Evolutionary conservation across 2,113 vertebrate genomes (phyloP).

Genomic region (Stegastes partitus): DNA sequence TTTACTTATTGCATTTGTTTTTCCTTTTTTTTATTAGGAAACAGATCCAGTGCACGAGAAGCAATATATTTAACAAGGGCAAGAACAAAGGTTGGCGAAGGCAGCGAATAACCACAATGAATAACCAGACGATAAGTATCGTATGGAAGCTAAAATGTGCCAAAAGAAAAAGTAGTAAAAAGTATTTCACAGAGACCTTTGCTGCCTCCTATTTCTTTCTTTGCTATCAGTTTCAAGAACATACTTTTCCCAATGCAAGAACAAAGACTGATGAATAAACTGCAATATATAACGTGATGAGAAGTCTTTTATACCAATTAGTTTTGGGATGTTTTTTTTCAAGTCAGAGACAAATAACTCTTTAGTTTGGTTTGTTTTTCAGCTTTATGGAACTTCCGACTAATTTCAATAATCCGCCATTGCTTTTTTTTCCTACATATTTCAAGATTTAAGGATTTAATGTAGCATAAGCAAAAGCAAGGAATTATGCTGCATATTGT

Average conservation of each 20-base stretch:
- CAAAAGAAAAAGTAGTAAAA: not conserved
- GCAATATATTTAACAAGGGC: not conserved
- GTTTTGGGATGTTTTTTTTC: no score
- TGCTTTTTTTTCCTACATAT: no score
- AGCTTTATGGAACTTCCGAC: not conserved
- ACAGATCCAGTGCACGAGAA: not conserved
- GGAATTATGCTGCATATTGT: not conserved
- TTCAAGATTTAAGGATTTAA: no score
- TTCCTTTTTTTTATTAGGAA: not conserved
- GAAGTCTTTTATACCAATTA: no score
- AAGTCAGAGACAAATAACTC: no score
- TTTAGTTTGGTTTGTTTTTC: no score
- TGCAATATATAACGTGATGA: no score
- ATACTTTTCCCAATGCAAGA: no score
- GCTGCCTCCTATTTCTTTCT: no score
- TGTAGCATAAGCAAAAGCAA: not conserved
- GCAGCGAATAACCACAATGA: not conserved
- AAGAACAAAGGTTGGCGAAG: not conserved
- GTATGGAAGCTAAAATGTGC: not conserved
- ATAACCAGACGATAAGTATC: not conserved
- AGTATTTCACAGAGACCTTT: no score
- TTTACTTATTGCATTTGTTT: not conserved
- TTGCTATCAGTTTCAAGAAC: no score
- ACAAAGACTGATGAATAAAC: no score
- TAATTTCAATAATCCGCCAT: not conserved